Percentiles rank a stretch among this genome's conserved stretches.
phyloP scores from a whole-genome alignment of 2,113 vertebrate genomes.

The Gallinago jamesoni region DNA sequence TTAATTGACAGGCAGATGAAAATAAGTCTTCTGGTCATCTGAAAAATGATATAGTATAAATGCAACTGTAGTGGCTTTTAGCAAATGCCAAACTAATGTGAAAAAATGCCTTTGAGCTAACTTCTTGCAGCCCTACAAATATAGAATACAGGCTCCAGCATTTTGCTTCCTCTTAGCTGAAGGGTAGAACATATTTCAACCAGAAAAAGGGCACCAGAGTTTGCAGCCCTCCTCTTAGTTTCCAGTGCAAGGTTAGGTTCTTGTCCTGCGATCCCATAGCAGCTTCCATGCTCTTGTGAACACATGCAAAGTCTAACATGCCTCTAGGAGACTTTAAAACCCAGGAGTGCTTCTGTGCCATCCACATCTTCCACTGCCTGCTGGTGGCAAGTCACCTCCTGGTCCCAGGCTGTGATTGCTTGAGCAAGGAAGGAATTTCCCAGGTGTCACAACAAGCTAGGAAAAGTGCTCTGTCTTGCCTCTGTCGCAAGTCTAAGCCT shows the following conservation, averaged over 20 bases:
- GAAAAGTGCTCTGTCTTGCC: background rate
- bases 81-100: constrained; percentile 46
- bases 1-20: constrained; percentile 57
- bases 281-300: background rate
- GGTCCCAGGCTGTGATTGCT: background rate
- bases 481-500: background rate
- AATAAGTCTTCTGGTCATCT: constrained; percentile 39
- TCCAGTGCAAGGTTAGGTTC: background rate
- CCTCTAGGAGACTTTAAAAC: background rate
- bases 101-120: constrained; percentile 36
- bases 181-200: background rate
- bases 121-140: background rate
- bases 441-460: background rate
- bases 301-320: background rate
- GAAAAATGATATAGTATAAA: constrained; percentile 24
- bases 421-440: constrained; percentile 10
- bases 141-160: background rate
- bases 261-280: background rate
- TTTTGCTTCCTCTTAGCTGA: background rate
- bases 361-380: background rate
- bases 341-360: background rate
- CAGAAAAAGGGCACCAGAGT: background rate
- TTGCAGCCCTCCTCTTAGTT: background rate
- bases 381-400: background rate
- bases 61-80: constrained; percentile 30